phyloP scores from a whole-genome alignment of 2,797 vertebrate species.

The Knipowitschia caucasica region DNA sequence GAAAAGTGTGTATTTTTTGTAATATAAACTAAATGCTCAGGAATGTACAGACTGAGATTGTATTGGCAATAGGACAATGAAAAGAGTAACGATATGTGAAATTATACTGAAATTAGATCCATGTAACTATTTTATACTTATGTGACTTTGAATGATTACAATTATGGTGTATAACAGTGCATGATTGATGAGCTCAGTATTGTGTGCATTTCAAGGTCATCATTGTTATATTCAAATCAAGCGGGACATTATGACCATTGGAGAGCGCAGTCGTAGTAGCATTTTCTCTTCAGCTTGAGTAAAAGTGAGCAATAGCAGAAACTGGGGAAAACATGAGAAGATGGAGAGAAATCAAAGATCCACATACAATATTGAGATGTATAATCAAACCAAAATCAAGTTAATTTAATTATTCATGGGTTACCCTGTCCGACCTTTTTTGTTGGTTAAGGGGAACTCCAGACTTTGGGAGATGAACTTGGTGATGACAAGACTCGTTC shows the following conservation, averaged over 20 bases:
- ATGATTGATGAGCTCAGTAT: conserved; percentile 54
- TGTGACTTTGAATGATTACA: conserved; percentile 41
- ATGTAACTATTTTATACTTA: conserved; percentile 34
- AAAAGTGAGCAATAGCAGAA: neutral
- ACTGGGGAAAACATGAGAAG: too few species aligned
- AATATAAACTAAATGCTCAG: conserved; percentile 62
- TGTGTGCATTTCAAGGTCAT: conserved; percentile 54
- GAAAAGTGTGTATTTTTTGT: conserved; percentile 43
- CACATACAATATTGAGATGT: too few species aligned
- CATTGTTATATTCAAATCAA: conserved; percentile 24
- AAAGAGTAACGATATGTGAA: conserved; percentile 37
- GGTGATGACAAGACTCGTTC: neutral
- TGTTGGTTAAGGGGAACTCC: too few species aligned
- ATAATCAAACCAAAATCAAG: too few species aligned
- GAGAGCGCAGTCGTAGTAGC: neutral
- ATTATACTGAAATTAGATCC: conserved; percentile 37
- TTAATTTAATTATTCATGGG: too few species aligned
- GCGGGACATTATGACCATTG: conserved; percentile 2
- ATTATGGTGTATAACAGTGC: conserved; percentile 44
- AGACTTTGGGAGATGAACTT: too few species aligned
- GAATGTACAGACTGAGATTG: conserved; percentile 68
- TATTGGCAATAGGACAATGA: conserved; percentile 35
- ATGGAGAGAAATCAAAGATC: too few species aligned
- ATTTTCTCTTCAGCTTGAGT: neutral
- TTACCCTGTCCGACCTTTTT: too few species aligned